Conservation (phyloP, 2,113 vertebrate species). For the Piprites chloris region DNA sequence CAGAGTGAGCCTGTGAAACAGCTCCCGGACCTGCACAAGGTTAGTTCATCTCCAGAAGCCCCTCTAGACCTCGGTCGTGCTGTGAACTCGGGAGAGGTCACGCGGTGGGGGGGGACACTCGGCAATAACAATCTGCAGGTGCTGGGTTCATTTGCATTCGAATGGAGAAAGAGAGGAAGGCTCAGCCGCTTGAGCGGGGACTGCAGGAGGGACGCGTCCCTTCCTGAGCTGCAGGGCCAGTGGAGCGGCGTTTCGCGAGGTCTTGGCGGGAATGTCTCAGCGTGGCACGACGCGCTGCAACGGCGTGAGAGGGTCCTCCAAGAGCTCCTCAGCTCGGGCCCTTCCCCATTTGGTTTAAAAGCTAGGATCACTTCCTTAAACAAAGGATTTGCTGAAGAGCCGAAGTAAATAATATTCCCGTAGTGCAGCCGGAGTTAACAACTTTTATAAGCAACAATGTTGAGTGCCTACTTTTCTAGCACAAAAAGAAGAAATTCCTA, state of each 20-base stretch:
- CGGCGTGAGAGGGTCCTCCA: rapidly evolving
- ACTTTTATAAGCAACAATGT: not conserved
- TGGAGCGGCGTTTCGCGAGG: too few species aligned
- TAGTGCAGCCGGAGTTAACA: not conserved
- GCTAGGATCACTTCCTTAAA: not conserved
- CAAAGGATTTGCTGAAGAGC: not conserved
- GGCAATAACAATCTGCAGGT: not conserved
- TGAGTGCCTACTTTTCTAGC: not conserved
- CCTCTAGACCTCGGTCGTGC: rapidly evolving
- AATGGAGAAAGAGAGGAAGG: not conserved
- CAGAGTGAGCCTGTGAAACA: not conserved
- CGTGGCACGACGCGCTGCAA: not conserved
- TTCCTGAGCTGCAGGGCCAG: not conserved
- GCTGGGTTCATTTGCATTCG: not conserved
- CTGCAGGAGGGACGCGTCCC: not conserved
- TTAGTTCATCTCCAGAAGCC: not conserved
- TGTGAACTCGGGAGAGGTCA: not conserved
- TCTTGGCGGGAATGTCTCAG: not conserved
- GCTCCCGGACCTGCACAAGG: not conserved
- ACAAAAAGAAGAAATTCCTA: not conserved
- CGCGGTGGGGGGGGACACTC: rapidly evolving
- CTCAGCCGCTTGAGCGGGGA: rapidly evolving
- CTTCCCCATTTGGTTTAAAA: not conserved
- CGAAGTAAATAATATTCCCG: not conserved
- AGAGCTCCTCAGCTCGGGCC: not conserved